phyloP scores from a whole-genome alignment of 2,888 invertebrate species.

The Philonicus albiceps region DNA sequence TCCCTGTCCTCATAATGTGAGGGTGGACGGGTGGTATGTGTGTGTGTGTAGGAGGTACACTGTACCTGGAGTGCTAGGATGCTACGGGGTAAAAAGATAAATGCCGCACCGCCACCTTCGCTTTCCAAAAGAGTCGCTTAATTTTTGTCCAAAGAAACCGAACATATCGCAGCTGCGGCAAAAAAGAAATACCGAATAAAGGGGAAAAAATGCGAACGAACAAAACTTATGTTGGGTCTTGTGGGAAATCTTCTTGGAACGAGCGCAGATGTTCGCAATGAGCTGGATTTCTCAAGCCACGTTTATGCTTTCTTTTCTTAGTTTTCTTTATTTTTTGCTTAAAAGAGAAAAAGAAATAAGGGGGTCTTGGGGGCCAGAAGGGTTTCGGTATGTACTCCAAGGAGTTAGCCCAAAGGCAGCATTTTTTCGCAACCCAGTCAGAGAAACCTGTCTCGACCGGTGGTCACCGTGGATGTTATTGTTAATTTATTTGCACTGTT shows the following conservation, averaged over 20 bases:
- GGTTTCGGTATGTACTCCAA: conserved; percentile 11
- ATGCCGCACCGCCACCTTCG: neutral
- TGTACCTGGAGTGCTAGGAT: neutral
- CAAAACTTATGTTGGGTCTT: conserved; percentile 26
- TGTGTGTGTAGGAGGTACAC: neutral
- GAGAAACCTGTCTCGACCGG: neutral
- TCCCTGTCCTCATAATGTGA: neutral
- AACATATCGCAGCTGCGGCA: neutral
- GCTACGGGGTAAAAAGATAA: neutral
- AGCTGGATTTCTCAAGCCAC: conserved; percentile 12
- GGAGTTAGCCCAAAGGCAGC: neutral
- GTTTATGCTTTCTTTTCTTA: neutral
- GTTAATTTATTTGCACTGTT: conserved; percentile 25
- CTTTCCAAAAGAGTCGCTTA: neutral
- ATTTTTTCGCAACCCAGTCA: conserved; percentile 3
- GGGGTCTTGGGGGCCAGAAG: neutral
- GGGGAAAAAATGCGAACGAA: neutral
- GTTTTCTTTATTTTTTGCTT: neutral
- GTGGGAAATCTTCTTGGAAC: conserved; percentile 43
- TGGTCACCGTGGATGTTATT: conserved; percentile 13
- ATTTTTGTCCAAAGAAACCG: neutral
- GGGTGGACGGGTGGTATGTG: neutral
- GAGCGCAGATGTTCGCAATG: conserved; percentile 32
- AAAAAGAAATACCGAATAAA: neutral
- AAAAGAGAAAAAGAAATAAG: neutral